Evolutionary conservation across 1,140 invertebrate genomes (phyloP).

Genomic region (Drosophila obscura): DNA sequence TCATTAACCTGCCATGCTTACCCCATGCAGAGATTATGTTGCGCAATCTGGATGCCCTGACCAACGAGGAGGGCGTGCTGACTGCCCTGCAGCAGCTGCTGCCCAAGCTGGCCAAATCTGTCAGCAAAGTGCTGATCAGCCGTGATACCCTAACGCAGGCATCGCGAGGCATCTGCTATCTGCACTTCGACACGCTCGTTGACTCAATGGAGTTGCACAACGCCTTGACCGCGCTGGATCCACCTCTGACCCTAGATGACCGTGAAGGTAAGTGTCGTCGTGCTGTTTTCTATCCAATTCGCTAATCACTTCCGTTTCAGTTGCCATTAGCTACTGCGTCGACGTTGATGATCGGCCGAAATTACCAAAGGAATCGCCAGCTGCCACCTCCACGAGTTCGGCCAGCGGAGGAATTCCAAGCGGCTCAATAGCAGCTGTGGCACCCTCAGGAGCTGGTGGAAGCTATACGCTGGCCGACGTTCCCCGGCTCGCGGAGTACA

Average conservation of each 20-base stretch:
- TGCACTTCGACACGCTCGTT: constrained; percentile 92
- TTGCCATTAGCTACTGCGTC: constrained; percentile 70
- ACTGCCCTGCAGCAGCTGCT: constrained; percentile 88
- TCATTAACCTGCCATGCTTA: constrained; percentile 34
- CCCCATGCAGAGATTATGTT: constrained; percentile 90
- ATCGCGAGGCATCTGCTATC: constrained; percentile 92
- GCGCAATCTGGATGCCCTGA: constrained; percentile 92
- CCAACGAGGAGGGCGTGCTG: constrained; percentile 93
- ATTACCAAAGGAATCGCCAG: constrained; percentile 34
- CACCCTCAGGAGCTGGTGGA: constrained; percentile 45
- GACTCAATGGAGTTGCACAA: constrained; percentile 93
- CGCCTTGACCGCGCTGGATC: constrained; percentile 86
- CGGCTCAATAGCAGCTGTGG: constrained; percentile 15
- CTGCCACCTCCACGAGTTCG: neutral
- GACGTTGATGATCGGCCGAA: constrained; percentile 59
- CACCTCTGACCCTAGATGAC: constrained; percentile 87
- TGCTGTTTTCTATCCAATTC: neutral
- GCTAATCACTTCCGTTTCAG: constrained; percentile 21
- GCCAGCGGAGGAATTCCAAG: constrained; percentile 2
- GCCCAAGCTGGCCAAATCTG: constrained; percentile 87
- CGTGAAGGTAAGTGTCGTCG: constrained; percentile 85
- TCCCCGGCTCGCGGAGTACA: constrained; percentile 90
- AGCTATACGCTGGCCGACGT: constrained; percentile 89
- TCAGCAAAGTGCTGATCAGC: constrained; percentile 90
- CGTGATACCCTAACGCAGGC: constrained; percentile 91